A percentile compares a stretch with the other conserved stretches of the same genome.
These are phyloP conservation scores for Agonopterix alstromeriana DNA, from an alignment of 2,888 invertebrate genomes.

Conservation along the genomic window DNA sequence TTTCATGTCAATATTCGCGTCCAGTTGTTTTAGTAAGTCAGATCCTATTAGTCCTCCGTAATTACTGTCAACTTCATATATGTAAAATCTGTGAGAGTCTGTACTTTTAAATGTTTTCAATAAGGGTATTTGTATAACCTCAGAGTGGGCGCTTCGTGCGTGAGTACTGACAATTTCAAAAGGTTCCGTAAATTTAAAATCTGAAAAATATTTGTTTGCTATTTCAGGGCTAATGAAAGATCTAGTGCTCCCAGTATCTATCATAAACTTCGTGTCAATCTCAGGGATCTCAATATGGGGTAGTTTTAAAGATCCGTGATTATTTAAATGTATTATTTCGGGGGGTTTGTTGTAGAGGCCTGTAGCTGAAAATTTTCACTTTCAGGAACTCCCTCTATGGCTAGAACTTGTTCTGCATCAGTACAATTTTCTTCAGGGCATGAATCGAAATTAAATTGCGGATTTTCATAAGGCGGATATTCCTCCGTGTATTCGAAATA, in stretches of 20 bases:
- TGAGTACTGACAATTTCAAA: conserved; percentile 10
- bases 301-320: conserved; percentile 1
- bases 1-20: conserved; percentile 8
- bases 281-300: conserved; percentile 13
- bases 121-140: conserved; percentile 5
- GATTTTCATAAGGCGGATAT: neutral
- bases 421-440: neutral
- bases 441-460: too few relatives aligned
- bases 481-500: neutral
- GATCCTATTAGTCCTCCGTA: conserved; percentile 15
- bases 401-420: neutral
- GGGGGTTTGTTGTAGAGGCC: conserved; percentile 1
- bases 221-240: conserved; percentile 10
- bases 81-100: conserved; percentile 13
- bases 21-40: conserved; percentile 11
- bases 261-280: too few relatives aligned
- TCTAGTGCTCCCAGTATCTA: conserved; percentile 14
- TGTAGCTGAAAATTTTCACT: conserved; percentile 2
- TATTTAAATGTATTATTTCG: conserved; percentile 4
- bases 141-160: conserved; percentile 6
- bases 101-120: conserved; percentile 4
- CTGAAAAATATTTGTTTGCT: conserved; percentile 7
- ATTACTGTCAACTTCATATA: conserved; percentile 10
- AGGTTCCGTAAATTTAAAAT: conserved; percentile 2
- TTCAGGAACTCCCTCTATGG: neutral